Percentiles rank a stretch among this genome's conserved stretches.
Evolutionary conservation across 2,888 invertebrate species (phyloP).

Genomic region (Eudasyphora cyanicolor): DNA sequence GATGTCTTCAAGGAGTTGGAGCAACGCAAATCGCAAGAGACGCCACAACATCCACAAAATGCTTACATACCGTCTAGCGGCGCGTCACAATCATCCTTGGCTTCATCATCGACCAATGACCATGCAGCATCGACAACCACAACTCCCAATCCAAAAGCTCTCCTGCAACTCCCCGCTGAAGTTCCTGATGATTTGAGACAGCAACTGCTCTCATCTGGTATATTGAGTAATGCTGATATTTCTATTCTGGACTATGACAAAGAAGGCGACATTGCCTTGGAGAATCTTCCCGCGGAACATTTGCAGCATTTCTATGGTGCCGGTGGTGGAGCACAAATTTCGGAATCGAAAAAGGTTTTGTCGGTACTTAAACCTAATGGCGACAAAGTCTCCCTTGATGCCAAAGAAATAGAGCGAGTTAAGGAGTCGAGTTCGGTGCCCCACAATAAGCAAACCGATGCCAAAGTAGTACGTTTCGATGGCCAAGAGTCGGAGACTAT

Average conservation of each 20-base stretch:
- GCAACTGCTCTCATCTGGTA: conserved; percentile 91
- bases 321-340: conserved; percentile 88
- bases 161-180: conserved; percentile 88
- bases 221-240: conserved; percentile 92
- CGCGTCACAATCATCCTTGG: neutral
- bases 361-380: conserved; percentile 85
- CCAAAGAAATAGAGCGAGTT: conserved; percentile 82
- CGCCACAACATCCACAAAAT: conserved; percentile 24
- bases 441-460: conserved; percentile 85
- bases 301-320: conserved; percentile 92
- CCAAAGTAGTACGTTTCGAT: conserved; percentile 92
- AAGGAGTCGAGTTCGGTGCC: conserved; percentile 75
- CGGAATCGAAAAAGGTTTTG: conserved; percentile 86
- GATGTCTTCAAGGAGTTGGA: conserved; percentile 79
- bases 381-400: conserved; percentile 81
- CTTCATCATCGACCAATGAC: neutral
- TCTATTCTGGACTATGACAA: conserved; percentile 93
- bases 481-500: conserved; percentile 88
- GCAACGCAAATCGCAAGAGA: conserved; percentile 67
- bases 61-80: conserved; percentile 6
- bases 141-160: conserved; percentile 69
- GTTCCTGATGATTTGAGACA: conserved; percentile 92
- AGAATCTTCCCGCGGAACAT: conserved; percentile 91
- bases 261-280: conserved; percentile 91
- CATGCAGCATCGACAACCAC: conserved; percentile 55